A percentile compares a stretch with the other conserved stretches of the same genome.
Evolutionary conservation across 2,888 invertebrate genomes (phyloP).

Genomic region (Spodoptera picta): DNA sequence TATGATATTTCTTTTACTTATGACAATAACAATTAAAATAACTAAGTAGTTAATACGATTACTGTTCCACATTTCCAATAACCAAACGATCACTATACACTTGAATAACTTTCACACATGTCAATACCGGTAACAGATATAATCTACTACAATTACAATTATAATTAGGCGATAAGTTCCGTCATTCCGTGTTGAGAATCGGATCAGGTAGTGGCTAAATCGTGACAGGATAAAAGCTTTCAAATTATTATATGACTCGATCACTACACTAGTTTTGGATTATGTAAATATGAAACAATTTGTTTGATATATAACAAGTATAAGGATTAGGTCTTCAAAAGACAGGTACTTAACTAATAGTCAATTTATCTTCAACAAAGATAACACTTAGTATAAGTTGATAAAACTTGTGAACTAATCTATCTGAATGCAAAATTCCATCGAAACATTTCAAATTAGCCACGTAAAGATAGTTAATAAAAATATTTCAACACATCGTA

Average conservation of each 20-base stretch:
- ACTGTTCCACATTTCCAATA: background rate
- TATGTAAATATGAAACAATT: conserved; percentile 13
- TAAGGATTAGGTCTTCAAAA: too few relatives aligned
- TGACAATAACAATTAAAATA: too few relatives aligned
- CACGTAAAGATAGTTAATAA: too few relatives aligned
- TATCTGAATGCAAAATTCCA: too few relatives aligned
- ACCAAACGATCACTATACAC: conserved; percentile 16
- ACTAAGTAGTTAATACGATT: too few relatives aligned
- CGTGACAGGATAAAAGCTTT: conserved; percentile 78
- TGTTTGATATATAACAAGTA: conserved; percentile 7
- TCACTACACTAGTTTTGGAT: conserved; percentile 9
- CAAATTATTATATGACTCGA: conserved; percentile 70
- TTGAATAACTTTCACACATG: conserved; percentile 49
- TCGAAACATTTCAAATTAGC: too few relatives aligned
- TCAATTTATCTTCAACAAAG: too few relatives aligned
- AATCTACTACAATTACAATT: conserved; percentile 46
- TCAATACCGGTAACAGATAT: conserved; percentile 52
- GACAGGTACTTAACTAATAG: too few relatives aligned
- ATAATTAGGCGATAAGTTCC: conserved; percentile 44
- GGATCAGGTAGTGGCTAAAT: conserved; percentile 61
- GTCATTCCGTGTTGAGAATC: conserved; percentile 36
- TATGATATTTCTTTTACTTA: too few relatives aligned
- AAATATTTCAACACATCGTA: too few relatives aligned
- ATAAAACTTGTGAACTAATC: too few relatives aligned
- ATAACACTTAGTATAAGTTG: too few relatives aligned